These are phyloP conservation scores for Labroides dimidiatus DNA, from an alignment of 2,797 vertebrate genomes.

Conservation along the genomic window DNA sequence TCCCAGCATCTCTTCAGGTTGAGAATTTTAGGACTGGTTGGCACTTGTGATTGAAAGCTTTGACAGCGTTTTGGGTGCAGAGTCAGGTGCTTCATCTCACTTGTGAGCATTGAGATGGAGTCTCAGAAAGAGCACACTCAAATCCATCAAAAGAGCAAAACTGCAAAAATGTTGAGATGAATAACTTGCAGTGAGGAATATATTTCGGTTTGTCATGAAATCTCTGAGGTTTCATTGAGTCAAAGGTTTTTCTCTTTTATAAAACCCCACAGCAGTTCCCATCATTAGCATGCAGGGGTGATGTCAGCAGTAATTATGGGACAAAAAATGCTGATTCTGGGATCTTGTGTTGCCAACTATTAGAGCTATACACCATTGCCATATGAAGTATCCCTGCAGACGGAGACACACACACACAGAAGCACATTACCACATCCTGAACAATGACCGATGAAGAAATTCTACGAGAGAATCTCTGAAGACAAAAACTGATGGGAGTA, in stretches of 20 bases:
- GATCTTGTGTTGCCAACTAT: constrained; percentile 1
- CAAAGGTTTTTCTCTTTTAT: constrained; percentile 19
- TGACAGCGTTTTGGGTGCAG: not conserved
- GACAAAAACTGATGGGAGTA: not conserved
- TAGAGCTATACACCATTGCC: constrained; percentile 6
- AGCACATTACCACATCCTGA: not conserved
- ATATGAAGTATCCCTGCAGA: not conserved
- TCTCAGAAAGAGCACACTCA: not conserved
- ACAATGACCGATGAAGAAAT: constrained; percentile 2
- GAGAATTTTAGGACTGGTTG: not conserved
- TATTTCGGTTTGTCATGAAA: not conserved
- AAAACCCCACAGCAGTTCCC: constrained; percentile 11
- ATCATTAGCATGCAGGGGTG: constrained; percentile 21
- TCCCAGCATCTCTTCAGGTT: not conserved
- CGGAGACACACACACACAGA: constrained; percentile 2
- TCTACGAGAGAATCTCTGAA: not conserved
- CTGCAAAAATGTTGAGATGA: not conserved
- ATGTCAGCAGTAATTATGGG: constrained; percentile 35
- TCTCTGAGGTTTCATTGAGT: not conserved
- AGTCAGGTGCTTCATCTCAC: not conserved
- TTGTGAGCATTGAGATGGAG: not conserved
- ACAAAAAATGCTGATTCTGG: constrained; percentile 33
- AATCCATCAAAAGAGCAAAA: not conserved
- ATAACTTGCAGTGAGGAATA: not conserved
- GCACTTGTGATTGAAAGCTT: not conserved